These are phyloP conservation scores for Octomys mimax DNA, from an alignment of 2,797 vertebrate genomes.

Conservation along the genomic window DNA sequence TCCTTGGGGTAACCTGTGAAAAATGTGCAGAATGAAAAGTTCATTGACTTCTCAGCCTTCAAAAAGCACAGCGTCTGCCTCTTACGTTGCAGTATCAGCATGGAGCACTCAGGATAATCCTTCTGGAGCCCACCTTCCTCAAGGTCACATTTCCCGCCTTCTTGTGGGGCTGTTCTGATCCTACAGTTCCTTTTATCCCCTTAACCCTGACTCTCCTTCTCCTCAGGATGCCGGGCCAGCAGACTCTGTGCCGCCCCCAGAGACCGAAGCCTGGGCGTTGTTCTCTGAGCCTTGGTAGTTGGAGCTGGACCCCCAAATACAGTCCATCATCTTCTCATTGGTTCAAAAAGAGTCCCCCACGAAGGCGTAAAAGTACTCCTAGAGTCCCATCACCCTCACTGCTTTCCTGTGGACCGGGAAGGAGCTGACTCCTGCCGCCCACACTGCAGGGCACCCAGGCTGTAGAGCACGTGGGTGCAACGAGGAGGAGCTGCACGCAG, in stretches of 20 bases:
- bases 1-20: not conserved
- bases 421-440: not conserved
- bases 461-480: not conserved
- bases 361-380: not conserved
- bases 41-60: not conserved
- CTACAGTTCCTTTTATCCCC: not conserved
- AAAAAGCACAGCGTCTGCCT: not conserved
- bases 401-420: constrained; percentile 13
- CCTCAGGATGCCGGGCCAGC: not conserved
- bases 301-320: not conserved
- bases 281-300: not conserved
- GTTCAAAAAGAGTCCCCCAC: not conserved
- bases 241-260: not conserved
- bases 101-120: not conserved
- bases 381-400: not conserved
- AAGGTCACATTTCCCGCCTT: not conserved
- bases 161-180: not conserved
- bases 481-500: not conserved
- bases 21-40: constrained; percentile 54
- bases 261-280: not conserved
- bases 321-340: not conserved
- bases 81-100: not conserved
- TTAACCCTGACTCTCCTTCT: not conserved
- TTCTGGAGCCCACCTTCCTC: not conserved
- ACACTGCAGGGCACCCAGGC: not conserved